phyloP scores from a whole-genome alignment of 2,113 vertebrate species.

The Pteruthius melanotis region DNA sequence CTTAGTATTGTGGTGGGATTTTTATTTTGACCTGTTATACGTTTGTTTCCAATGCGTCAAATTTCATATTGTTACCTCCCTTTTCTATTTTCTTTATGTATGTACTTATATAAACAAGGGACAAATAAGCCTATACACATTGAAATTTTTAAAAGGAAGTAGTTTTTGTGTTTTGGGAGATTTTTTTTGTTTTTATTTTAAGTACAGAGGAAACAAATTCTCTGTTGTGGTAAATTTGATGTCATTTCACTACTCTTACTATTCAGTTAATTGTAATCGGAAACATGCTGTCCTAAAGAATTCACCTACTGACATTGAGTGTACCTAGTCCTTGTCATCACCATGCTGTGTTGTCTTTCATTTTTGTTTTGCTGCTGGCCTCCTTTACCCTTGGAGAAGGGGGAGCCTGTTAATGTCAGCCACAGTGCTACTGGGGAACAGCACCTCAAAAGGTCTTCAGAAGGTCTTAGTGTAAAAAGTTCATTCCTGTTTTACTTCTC shows the following conservation, averaged over 20 bases:
- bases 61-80: slow-evolving; percentile 29
- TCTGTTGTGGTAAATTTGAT: slow-evolving; percentile 50
- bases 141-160: slow-evolving; percentile 5
- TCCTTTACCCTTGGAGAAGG: not conserved
- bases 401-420: not conserved
- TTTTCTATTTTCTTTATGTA: not conserved
- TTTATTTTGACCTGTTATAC: slow-evolving; percentile 24
- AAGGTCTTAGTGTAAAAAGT: not conserved
- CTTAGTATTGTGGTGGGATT: slow-evolving; percentile 12
- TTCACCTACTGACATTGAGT: slow-evolving; percentile 64
- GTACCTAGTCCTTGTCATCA: slow-evolving; percentile 53
- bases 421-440: not conserved
- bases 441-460: not conserved
- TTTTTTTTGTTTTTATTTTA: not conserved
- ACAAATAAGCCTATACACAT: not conserved
- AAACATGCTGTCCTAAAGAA: slow-evolving; percentile 67
- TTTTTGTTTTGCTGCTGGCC: slow-evolving; percentile 16
- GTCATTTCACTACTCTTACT: slow-evolving; percentile 48
- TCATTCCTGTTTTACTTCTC: not conserved
- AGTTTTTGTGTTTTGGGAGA: not conserved
- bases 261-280: slow-evolving; percentile 62
- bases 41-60: not conserved
- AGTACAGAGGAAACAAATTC: slow-evolving; percentile 27
- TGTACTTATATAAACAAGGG: not conserved
- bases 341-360: slow-evolving; percentile 57